Conservation (phyloP, 2,797 vertebrate species). For the Sebastes diploproa region DNA sequence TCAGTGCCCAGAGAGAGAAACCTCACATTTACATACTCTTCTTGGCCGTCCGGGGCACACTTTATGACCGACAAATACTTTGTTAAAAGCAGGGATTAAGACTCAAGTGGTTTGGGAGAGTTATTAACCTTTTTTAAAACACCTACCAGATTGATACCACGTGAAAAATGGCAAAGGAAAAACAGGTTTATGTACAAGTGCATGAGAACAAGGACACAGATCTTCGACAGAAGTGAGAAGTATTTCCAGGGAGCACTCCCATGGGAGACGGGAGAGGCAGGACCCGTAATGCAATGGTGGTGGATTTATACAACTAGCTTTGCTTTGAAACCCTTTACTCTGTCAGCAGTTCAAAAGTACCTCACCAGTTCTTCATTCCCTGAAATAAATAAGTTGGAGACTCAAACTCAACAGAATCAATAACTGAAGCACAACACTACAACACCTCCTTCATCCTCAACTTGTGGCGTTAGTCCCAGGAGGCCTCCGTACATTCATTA, state of each 20-base stretch:
- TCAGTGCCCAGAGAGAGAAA: neutral
- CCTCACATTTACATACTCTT: constrained; percentile 3
- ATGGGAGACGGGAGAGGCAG: constrained; percentile 26
- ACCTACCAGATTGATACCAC: constrained; percentile 34
- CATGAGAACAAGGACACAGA: constrained; percentile 29
- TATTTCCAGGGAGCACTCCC: constrained; percentile 50
- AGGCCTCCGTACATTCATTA: constrained; percentile 70
- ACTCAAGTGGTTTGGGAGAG: constrained; percentile 21
- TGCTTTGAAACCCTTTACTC: constrained; percentile 23
- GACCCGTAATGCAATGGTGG: constrained; percentile 41
- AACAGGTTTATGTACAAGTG: constrained; percentile 67
- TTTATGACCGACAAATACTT: constrained; percentile 45
- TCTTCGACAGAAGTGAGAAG: constrained; percentile 27
- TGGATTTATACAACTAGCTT: constrained; percentile 44
- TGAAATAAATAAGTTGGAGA: constrained; percentile 59
- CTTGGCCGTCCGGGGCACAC: neutral
- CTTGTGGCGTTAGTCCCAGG: constrained; percentile 35
- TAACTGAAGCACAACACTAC: constrained; percentile 46
- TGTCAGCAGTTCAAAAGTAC: constrained; percentile 44
- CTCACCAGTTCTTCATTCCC: constrained; percentile 33
- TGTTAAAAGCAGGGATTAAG: constrained; percentile 24
- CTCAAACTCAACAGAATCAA: constrained; percentile 54
- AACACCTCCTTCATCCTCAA: constrained; percentile 36
- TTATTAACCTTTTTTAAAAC: constrained; percentile 37
- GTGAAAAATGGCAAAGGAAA: constrained; percentile 38